phyloP scores from a whole-genome alignment of 2,797 vertebrate genomes.

The Rhyacichthys aspro region DNA sequence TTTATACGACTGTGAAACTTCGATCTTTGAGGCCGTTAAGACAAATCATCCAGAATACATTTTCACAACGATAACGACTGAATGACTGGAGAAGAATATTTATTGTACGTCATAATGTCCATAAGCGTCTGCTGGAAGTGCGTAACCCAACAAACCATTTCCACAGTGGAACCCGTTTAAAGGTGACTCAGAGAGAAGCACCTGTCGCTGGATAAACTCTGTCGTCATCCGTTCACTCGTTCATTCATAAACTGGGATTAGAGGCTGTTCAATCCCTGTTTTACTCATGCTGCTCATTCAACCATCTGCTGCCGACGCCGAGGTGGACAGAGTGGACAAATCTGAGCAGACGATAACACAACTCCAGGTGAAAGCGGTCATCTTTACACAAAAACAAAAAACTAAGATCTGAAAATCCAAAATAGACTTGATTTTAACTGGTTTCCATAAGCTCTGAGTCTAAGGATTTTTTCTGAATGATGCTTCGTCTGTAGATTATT shows the following conservation, averaged over 20 bases:
- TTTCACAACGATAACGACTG: no score
- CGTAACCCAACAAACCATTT: constrained; percentile 18
- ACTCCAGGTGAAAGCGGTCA: no score
- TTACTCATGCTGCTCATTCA: constrained; percentile 2
- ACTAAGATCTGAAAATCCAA: no score
- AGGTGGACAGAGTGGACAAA: no score
- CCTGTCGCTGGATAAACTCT: constrained; percentile 11
- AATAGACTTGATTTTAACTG: no score
- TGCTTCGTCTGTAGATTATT: constrained; percentile 41
- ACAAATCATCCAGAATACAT: no score
- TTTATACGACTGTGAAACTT: no score
- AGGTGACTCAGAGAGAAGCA: constrained; percentile 10
- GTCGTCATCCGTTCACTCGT: constrained; percentile 21
- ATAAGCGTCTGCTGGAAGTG: neutral
- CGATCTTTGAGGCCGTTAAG: no score
- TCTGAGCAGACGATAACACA: no score
- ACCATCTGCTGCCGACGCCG: neutral
- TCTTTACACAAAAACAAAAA: no score
- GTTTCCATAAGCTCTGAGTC: neutral
- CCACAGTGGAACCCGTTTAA: neutral
- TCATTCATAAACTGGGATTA: constrained; percentile 59
- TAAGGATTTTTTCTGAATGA: constrained; percentile 33
- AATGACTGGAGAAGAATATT: no score
- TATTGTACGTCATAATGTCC: neutral
- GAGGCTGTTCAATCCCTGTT: constrained; percentile 30